Percentiles rank a stretch among this genome's conserved stretches.
phyloP scores from a whole-genome alignment of 1,140 invertebrate species.

The Listronotus oregonensis region DNA sequence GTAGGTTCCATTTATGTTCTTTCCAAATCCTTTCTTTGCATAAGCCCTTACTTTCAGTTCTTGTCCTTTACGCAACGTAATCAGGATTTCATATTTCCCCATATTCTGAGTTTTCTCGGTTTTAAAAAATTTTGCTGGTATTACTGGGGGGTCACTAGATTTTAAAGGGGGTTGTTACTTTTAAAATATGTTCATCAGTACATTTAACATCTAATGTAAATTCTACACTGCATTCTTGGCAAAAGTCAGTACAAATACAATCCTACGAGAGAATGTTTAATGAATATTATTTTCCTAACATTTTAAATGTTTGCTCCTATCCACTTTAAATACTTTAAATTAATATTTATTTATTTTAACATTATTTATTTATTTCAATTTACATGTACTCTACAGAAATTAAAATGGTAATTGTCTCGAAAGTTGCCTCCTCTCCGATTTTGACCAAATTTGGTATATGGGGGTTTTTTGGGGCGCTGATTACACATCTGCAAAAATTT shows the following conservation, averaged over 20 bases:
- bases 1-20: conserved; percentile 97
- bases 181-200: conserved; percentile 87
- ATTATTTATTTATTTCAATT: too few species aligned
- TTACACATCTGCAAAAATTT: too few species aligned
- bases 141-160: conserved; percentile 85
- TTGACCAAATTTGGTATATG: too few species aligned
- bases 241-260: conserved; percentile 90
- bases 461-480: too few species aligned
- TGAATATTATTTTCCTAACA: conserved; percentile 50
- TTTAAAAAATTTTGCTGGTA: conserved; percentile 89
- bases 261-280: conserved; percentile 6
- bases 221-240: conserved; percentile 95
- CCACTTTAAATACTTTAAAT: too few species aligned
- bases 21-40: conserved; percentile 96
- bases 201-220: conserved; percentile 97
- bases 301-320: too few species aligned
- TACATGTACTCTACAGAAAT: too few species aligned
- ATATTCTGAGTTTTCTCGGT: conserved; percentile 91
- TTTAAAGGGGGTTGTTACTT: conserved; percentile 96
- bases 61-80: conserved; percentile 97
- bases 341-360: too few species aligned
- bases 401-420: too few species aligned
- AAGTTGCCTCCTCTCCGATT: too few species aligned
- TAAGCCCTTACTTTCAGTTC: conserved; percentile 94
- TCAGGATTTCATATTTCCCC: conserved; percentile 95